phyloP scores from a whole-genome alignment of 2,797 vertebrate species.

The Galaxias olidus region DNA sequence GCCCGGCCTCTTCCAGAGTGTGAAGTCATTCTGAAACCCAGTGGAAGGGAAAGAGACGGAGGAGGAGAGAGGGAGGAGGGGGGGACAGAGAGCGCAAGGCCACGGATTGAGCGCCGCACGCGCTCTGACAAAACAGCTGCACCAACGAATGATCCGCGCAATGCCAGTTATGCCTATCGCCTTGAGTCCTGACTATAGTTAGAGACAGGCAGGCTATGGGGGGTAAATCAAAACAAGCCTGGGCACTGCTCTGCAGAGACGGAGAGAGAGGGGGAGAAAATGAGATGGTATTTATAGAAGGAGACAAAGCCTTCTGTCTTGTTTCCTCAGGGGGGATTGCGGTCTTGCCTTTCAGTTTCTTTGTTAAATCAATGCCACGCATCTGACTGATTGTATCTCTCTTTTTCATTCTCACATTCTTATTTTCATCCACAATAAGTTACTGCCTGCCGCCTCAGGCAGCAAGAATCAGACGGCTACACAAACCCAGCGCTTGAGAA shows the following conservation, averaged over 20 bases:
- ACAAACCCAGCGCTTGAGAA: slow-evolving; percentile 36
- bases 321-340: slow-evolving; percentile 55
- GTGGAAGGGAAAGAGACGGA: slow-evolving; percentile 50
- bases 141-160: slow-evolving; percentile 84
- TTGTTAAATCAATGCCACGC: slow-evolving; percentile 54
- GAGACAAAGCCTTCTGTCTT: slow-evolving; percentile 73
- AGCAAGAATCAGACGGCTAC: slow-evolving; percentile 48
- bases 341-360: slow-evolving; percentile 59
- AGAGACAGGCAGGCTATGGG: slow-evolving; percentile 73
- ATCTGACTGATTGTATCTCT: slow-evolving; percentile 55
- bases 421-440: slow-evolving; percentile 51
- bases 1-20: slow-evolving; percentile 61
- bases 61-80: slow-evolving; percentile 29
- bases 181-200: slow-evolving; percentile 89
- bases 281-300: slow-evolving; percentile 69
- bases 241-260: slow-evolving; percentile 59
- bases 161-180: slow-evolving; percentile 87
- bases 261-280: slow-evolving; percentile 8
- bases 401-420: slow-evolving; percentile 25
- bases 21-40: slow-evolving; percentile 69
- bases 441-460: slow-evolving; percentile 50
- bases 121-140: slow-evolving; percentile 94
- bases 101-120: slow-evolving; percentile 67
- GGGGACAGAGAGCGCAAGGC: slow-evolving; percentile 51
- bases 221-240: slow-evolving; percentile 72